phyloP scores from a whole-genome alignment of 2,797 vertebrate genomes.

The Perodicticus potto region DNA sequence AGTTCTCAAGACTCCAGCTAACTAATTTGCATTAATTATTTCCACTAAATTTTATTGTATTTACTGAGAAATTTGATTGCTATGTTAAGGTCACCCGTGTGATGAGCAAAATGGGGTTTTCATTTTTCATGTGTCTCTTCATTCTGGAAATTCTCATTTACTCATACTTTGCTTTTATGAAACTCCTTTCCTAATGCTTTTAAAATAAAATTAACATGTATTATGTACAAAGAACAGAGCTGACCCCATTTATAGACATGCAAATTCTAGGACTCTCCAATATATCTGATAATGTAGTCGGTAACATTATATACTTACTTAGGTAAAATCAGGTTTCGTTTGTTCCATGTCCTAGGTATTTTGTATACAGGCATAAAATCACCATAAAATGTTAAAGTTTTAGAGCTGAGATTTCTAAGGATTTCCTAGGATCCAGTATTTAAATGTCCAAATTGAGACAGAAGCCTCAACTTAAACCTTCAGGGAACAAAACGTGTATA shows the following conservation, averaged over 20 bases:
- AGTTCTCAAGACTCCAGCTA: neutral
- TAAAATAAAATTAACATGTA: slow-evolving; percentile 35
- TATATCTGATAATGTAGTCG: slow-evolving; percentile 71
- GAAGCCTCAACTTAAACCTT: slow-evolving; percentile 88
- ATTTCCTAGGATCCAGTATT: slow-evolving; percentile 84
- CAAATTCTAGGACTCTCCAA: slow-evolving; percentile 75
- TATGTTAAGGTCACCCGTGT: neutral
- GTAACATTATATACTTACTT: slow-evolving; percentile 55
- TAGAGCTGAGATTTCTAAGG: slow-evolving; percentile 83
- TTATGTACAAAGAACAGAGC: slow-evolving; percentile 60
- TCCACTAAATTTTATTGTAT: slow-evolving; percentile 16
- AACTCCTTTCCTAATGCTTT: slow-evolving; percentile 7
- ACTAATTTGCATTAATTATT: slow-evolving; percentile 17
- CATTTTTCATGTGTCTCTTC: slow-evolving; percentile 30
- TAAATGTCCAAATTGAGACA: slow-evolving; percentile 88
- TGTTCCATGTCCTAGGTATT: slow-evolving; percentile 78
- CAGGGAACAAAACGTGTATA: slow-evolving; percentile 88
- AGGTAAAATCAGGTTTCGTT: slow-evolving; percentile 76
- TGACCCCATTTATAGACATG: slow-evolving; percentile 78
- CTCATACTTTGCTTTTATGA: neutral
- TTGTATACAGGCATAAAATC: slow-evolving; percentile 82
- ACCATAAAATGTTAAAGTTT: slow-evolving; percentile 83
- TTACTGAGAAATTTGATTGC: slow-evolving; percentile 57
- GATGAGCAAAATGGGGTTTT: slow-evolving; percentile 13
- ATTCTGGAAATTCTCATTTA: slow-evolving; percentile 55